Base-by-base conservation (phyloP, 2,888 invertebrate genomes). In the Brachypalpus laphriformis region DNA sequence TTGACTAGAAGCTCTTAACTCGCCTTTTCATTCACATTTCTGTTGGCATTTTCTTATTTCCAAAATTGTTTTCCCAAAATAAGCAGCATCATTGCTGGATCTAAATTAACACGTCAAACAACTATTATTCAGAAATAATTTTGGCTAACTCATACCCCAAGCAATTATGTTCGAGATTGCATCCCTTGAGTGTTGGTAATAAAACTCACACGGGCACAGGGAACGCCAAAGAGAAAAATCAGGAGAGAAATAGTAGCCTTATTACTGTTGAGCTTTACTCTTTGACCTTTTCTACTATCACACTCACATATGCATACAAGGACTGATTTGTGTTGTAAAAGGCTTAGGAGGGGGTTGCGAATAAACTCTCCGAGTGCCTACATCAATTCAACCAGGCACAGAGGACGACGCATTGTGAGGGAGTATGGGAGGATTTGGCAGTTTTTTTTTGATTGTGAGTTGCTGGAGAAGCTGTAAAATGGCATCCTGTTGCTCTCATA, bases 401-500 rank as follows among this genome's bases (percentile, higher is more conserved):
- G 45, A 47, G 49, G 25, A 25, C 18, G n/a, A 20, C 11, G 37
- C 14, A 28, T n/a, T 22, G 40, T 25, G 54, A 28, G 54, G 20
- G 40, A 8, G 56, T 40, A n/a, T 31, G 63, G 22, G 22, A 42
- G 20, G n/a, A 3, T 42, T 61, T 49, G 14, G 6, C 28, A 45
- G 49, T 57, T 51, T 66, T n/a, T n/a, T n/a, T 68, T 75, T 61
- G 22, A 11, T 42, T 56, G 66, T 72, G 77, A 68, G 40, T 74
- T 61, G 51, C 9, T 14, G 40, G 40, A 51, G 57, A 49, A 56
- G 45, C 49, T 49, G 34, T 78, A 74, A 78, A 78, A 78, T 68
- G 74, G 74, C 83, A 74, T 83, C 83, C 83, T 83, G 83, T 83
- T 83, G 83, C 83, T 83, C 83, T 78, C 83, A 40, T 78, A 78